Evolutionary conservation across 2,888 invertebrate species (phyloP).

Genomic region (Tholera decimalis): DNA sequence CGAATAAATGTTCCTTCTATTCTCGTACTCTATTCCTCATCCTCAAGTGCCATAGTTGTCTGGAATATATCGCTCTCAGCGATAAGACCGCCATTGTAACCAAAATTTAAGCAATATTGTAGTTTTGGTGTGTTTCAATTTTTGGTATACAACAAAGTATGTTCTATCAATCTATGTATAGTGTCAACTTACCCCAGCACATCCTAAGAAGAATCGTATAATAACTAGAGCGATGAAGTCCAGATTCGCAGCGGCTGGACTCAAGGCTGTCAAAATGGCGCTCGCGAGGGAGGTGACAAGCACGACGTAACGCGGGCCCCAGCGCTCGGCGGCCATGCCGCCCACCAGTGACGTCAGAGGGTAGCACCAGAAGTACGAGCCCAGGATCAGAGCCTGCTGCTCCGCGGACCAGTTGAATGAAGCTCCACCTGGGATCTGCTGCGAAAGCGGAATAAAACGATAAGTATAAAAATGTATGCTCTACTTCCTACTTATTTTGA

Average conservation of each 20-base stretch:
- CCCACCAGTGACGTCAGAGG: slow-evolving; percentile 92
- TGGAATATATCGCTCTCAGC: too few species aligned
- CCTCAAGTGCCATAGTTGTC: not conserved
- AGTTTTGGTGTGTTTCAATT: too few species aligned
- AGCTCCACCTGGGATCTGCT: slow-evolving; percentile 69
- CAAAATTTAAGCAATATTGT: too few species aligned
- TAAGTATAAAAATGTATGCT: not conserved
- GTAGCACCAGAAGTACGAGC: slow-evolving; percentile 94
- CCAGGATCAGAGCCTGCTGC: slow-evolving; percentile 92
- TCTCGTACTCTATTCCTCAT: too few species aligned
- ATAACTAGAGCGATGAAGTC: slow-evolving; percentile 91
- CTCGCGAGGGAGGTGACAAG: slow-evolving; percentile 88
- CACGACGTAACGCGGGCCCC: slow-evolving; percentile 92
- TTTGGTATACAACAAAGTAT: too few species aligned
- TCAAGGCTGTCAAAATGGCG: slow-evolving; percentile 91
- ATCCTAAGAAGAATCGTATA: slow-evolving; percentile 92
- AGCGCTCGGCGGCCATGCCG: slow-evolving; percentile 93
- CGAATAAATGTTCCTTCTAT: too few species aligned
- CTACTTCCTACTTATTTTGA: too few species aligned
- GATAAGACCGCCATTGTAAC: too few species aligned
- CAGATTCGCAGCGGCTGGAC: slow-evolving; percentile 91
- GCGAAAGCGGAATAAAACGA: slow-evolving; percentile 48
- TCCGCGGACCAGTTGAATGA: slow-evolving; percentile 91
- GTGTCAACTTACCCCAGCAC: slow-evolving; percentile 90
- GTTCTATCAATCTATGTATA: too few species aligned